Evolutionary conservation across 2,797 vertebrate species (phyloP).

Genomic region (Rhadinocentrus ornatus): DNA sequence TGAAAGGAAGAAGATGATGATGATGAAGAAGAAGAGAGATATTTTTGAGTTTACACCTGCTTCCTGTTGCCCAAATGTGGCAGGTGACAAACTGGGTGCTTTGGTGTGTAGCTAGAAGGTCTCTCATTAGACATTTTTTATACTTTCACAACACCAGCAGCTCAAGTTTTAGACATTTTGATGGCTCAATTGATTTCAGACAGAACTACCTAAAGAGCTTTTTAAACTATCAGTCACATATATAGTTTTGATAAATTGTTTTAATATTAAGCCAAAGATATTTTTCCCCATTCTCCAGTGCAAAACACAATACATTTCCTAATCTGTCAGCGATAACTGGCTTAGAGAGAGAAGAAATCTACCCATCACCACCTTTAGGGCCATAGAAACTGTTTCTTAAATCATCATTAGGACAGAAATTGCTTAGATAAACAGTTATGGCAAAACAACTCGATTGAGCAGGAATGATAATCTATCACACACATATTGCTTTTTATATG

Average conservation of each 20-base stretch:
- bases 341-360: conserved; percentile 16
- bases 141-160: conserved; percentile 26
- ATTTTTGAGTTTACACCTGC: conserved; percentile 47
- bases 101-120: conserved; percentile 23
- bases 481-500: conserved; percentile 45
- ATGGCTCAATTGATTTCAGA: conserved; percentile 35
- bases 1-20: no score
- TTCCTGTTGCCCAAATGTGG: conserved; percentile 27
- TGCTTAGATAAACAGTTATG: conserved; percentile 30
- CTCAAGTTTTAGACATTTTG: background rate
- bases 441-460: conserved; percentile 39
- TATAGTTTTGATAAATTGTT: conserved; percentile 61
- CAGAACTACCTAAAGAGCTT: conserved; percentile 1
- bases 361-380: conserved; percentile 40
- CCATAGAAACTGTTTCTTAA: conserved; percentile 20
- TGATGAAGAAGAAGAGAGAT: conserved; percentile 37
- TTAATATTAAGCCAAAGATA: conserved; percentile 62
- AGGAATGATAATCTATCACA: conserved; percentile 41
- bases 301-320: conserved; percentile 39
- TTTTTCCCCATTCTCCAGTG: conserved; percentile 13
- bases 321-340: conserved; percentile 49
- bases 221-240: conserved; percentile 12
- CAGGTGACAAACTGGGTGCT: conserved; percentile 45
- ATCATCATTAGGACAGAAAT: conserved; percentile 49
- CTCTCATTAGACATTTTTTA: conserved; percentile 33